phyloP scores from a whole-genome alignment of 1,140 invertebrate species.

The Drosophila equinoxialis region DNA sequence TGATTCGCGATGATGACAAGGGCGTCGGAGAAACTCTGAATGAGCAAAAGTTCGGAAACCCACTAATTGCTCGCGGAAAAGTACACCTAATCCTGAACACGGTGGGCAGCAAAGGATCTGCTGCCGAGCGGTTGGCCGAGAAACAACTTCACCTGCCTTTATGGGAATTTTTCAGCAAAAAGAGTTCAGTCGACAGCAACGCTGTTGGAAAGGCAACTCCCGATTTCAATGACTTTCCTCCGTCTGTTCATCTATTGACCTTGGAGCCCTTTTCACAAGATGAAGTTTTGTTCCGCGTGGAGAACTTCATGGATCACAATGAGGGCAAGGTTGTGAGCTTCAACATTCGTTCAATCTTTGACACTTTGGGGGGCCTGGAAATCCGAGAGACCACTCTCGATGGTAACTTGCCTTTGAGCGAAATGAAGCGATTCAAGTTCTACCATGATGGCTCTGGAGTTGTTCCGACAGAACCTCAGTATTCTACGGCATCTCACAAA shows the following conservation, averaged over 20 bases:
- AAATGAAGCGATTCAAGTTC: conserved; percentile 71
- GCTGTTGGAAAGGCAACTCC: background rate
- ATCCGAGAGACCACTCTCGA: conserved; percentile 74
- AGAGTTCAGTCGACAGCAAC: conserved; percentile 56
- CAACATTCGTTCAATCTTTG: conserved; percentile 58
- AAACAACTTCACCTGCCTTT: conserved; percentile 63
- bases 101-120: conserved; percentile 64
- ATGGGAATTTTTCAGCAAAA: conserved; percentile 75
- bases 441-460: conserved; percentile 43
- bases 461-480: conserved; percentile 9
- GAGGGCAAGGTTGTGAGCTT: conserved; percentile 86
- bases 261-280: conserved; percentile 91
- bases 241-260: conserved; percentile 93
- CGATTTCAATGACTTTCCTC: conserved; percentile 83
- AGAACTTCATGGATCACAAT: conserved; percentile 92
- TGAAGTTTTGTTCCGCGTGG: conserved; percentile 90
- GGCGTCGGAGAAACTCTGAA: conserved; percentile 97
- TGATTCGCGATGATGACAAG: conserved; percentile 94
- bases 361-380: conserved; percentile 41
- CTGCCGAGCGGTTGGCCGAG: conserved; percentile 46
- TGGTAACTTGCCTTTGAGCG: conserved; percentile 56
- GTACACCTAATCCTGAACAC: conserved; percentile 86
- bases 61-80: conserved; percentile 92
- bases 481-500: conserved; percentile 21
- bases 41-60: conserved; percentile 90